Evolutionary conservation across 2,113 vertebrate genomes (phyloP).

Genomic region (Pan paniscus): DNA sequence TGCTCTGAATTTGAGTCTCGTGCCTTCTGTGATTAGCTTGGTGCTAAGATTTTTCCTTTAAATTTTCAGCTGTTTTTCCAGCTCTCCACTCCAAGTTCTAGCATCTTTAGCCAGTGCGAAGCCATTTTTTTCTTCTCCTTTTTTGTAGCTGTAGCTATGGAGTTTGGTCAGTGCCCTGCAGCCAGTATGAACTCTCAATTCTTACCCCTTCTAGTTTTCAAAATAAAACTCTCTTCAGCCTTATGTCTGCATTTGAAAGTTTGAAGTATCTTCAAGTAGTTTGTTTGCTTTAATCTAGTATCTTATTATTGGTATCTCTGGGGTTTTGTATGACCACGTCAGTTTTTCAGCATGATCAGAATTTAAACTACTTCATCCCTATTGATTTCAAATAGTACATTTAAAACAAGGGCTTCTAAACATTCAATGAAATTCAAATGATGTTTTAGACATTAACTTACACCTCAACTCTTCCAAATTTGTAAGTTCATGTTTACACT

Average conservation of each 20-base stretch:
- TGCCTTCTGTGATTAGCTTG: not conserved
- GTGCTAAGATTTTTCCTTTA: not conserved
- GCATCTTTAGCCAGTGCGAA: not conserved
- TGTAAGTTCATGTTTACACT: not conserved
- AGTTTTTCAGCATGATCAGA: not conserved
- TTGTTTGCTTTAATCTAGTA: not conserved
- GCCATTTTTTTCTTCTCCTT: not conserved
- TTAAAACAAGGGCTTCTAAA: not conserved
- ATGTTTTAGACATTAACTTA: not conserved
- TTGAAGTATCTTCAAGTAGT: not conserved
- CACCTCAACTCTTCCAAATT: not conserved
- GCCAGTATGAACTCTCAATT: not conserved
- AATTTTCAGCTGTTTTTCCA: not conserved
- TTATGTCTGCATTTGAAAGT: not conserved
- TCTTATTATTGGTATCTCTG: not conserved
- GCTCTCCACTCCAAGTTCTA: not conserved
- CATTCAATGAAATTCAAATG: not conserved
- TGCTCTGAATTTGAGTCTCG: not conserved
- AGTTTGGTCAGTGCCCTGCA: not conserved
- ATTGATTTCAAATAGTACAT: slow-evolving; percentile 19
- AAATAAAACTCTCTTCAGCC: not conserved
- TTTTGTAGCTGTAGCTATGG: not conserved
- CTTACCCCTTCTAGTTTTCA: not conserved
- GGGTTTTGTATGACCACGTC: not conserved
- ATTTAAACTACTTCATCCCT: not conserved